Percentiles rank a stretch among this genome's conserved stretches.
phyloP scores from a whole-genome alignment of 2,797 vertebrate species.

The Momotus momota region DNA sequence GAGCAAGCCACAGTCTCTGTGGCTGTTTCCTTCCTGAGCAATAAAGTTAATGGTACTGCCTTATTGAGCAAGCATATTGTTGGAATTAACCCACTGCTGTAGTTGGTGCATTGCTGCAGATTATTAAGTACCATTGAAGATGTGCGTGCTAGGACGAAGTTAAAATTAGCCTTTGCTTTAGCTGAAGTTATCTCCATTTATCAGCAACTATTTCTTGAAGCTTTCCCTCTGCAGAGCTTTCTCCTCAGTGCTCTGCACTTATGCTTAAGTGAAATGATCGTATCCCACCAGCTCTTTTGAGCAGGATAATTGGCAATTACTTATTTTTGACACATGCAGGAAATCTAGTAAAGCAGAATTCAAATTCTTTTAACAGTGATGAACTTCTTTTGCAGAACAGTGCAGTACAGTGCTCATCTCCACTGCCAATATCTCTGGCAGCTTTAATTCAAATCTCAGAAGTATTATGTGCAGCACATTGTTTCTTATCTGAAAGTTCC shows the following conservation, averaged over 20 bases:
- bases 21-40: not conserved
- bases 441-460: slow-evolving; percentile 58
- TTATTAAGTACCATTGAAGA: not conserved
- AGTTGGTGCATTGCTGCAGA: not conserved
- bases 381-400: slow-evolving; percentile 33
- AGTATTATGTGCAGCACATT: slow-evolving; percentile 49
- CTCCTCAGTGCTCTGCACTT: not conserved
- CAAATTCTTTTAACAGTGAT: slow-evolving; percentile 54
- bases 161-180: slow-evolving; percentile 29
- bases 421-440: slow-evolving; percentile 39
- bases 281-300: slow-evolving; percentile 63
- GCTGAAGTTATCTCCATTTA: not conserved
- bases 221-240: not conserved
- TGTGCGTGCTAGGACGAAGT: not conserved
- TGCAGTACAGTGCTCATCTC: slow-evolving; percentile 18
- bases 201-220: not conserved
- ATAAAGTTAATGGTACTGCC: not conserved
- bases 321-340: slow-evolving; percentile 68
- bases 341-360: slow-evolving; percentile 59
- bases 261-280: slow-evolving; percentile 50
- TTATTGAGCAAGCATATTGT: not conserved
- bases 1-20: not conserved
- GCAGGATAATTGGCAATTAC: slow-evolving; percentile 65
- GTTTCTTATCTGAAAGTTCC: slow-evolving; percentile 57
- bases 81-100: not conserved